Evolutionary conservation across 1,140 invertebrate species (phyloP), one percentile per base, ranked within the genome.

Genomic region (Stegodyphus dumicola): DNA sequence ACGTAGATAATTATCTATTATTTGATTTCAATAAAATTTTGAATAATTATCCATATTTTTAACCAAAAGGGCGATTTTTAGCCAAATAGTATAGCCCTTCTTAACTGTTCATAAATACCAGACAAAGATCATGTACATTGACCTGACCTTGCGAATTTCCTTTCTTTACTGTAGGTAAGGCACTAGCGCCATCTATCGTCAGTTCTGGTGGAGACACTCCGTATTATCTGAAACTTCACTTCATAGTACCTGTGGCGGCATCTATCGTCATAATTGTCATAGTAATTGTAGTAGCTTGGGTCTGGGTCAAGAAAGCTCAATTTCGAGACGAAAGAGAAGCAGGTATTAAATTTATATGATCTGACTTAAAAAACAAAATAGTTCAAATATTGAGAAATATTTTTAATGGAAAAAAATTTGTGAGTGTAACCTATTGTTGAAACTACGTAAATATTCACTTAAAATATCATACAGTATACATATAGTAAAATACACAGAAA

Each of bases 271-370:
- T 87, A 6, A 87, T 88, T 51, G 81, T 87, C 13, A 87, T 87
- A 60, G 87, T 88, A 48, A 70, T 88, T 60, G 87, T 88, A 15
- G 70, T 87, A 13, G 87, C 88, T 6, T 88, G 79, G 74, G 86
- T 85, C 11, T 88, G 85, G 70, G 84, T 88, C 33, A 85, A 87
- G 53, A 87, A 87, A 79, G 86, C 84, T 54, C 81, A 86, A 65
- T 86, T 86, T 49, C 60, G 84, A 60, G 84, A 86, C 54, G 84
- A 86, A 78, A 77, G 84, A 73, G 84, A 86, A 78, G 84, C 84
- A 78, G 84, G 84, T 78, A 73, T 33, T 33, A 33, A 3, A 33
- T 33, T 33, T 33, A 33, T 33, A 33, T 33, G 1, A 33, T 33
- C 33, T 33, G 33, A 33, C 1, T 33, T 33, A 33, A 33, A 33